Percentiles rank a stretch among this genome's conserved stretches.
Conservation (phyloP, 2,113 vertebrate genomes). For the Prochilodus magdalenae region DNA sequence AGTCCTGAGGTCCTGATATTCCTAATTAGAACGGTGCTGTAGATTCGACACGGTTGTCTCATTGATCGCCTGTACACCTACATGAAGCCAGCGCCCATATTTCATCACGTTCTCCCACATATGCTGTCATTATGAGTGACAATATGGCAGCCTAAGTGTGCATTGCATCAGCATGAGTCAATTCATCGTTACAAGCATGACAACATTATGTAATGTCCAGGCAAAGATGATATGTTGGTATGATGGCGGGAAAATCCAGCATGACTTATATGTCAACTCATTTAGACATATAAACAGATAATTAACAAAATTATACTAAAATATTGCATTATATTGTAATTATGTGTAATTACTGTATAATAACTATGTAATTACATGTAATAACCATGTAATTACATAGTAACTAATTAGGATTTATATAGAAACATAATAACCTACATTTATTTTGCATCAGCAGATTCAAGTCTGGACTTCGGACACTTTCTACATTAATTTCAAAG, state of each 20-base stretch:
- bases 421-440: too few relatives aligned
- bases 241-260: too few relatives aligned
- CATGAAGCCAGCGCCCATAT: neutral
- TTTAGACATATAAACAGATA: neutral
- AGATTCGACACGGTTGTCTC: neutral
- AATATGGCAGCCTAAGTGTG: neutral
- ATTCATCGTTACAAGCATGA: neutral
- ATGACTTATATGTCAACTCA: neutral
- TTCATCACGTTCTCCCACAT: neutral
- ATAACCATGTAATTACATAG: too few relatives aligned
- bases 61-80: neutral
- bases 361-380: too few relatives aligned
- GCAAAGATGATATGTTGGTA: neutral
- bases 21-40: neutral
- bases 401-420: too few relatives aligned
- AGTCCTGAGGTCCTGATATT: neutral
- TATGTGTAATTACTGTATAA: too few relatives aligned
- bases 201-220: neutral
- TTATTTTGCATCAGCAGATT: too few relatives aligned
- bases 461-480: too few relatives aligned
- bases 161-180: neutral
- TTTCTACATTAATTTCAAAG: too few relatives aligned
- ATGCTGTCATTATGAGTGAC: conserved; percentile 1
- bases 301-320: too few relatives aligned
- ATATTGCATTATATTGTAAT: too few relatives aligned